Percentiles rank a stretch among this genome's conserved stretches.
These are phyloP conservation scores for Dynastes hyllus DNA, from an alignment of 2,888 invertebrate genomes.

Conservation along the genomic window DNA sequence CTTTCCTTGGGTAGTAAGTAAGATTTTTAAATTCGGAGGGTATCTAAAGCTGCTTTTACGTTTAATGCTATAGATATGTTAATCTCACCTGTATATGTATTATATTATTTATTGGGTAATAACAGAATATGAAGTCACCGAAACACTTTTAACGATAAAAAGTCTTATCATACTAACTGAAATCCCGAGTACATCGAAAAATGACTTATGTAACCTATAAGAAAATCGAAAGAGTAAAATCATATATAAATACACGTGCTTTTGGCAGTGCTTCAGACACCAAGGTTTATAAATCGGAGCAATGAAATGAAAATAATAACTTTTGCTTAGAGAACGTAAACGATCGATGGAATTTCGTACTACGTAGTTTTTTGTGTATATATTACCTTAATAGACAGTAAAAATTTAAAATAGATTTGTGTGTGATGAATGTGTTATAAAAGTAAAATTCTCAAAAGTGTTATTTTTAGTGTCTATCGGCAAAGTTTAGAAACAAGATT, in stretches of 20 bases:
- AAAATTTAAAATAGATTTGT: too few species aligned
- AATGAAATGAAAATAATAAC: slow-evolving; percentile 20
- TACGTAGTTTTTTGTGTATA: too few species aligned
- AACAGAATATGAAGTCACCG: neutral
- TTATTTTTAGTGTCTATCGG: too few species aligned
- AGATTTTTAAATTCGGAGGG: neutral
- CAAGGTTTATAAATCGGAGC: slow-evolving; percentile 10
- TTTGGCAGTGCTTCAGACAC: slow-evolving; percentile 28
- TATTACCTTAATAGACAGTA: too few species aligned
- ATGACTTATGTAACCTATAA: slow-evolving; percentile 28
- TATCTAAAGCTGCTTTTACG: neutral
- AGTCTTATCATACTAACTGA: slow-evolving; percentile 7
- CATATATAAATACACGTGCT: slow-evolving; percentile 35
- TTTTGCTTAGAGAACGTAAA: neutral
- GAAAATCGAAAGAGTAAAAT: slow-evolving; percentile 22
- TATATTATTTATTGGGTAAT: neutral
- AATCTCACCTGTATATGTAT: neutral
- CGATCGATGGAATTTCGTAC: too few species aligned
- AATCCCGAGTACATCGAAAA: neutral
- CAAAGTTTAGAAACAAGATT: too few species aligned
- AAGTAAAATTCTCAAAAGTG: too few species aligned
- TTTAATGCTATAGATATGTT: neutral
- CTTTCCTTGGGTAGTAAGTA: neutral
- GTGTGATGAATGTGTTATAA: too few species aligned
- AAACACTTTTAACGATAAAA: neutral